Evolutionary conservation across 1,140 invertebrate genomes (phyloP), one percentile per base, ranked within the genome.

Genomic region (Ditylenchus dipsaci): DNA sequence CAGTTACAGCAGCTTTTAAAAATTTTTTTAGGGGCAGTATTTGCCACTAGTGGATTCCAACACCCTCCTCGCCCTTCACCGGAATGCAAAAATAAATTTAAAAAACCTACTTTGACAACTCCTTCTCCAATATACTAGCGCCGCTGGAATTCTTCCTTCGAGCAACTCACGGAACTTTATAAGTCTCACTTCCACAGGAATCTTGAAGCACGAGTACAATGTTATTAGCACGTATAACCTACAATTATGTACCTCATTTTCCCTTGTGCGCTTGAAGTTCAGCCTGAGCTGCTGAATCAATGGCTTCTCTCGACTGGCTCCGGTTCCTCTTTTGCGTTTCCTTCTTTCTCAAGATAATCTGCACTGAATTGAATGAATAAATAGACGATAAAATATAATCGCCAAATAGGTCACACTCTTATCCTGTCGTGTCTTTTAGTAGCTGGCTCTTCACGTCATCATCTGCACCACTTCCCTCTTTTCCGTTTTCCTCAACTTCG

Each of bases 71-170:
- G n/a, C n/a, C n/a, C n/a, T n/a, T n/a, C n/a, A n/a, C n/a, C n/a
- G n/a, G n/a, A n/a, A n/a, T n/a, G n/a, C n/a, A n/a, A n/a, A n/a
- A n/a, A n/a, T n/a, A n/a, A n/a, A n/a, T n/a, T n/a, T n/a, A n/a
- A n/a, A n/a, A n/a, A n/a, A n/a, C n/a, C n/a, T 38, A 38, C 33
- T 38, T 99, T 83, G 97, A 94, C 29, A 99, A 87, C 84, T 99
- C 96, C 84, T 98, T 98, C 86, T 99, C 95, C 94, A 95, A 99
- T 0, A 95, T 97, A 80, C 91, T 95, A 84, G 96, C 97, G 64
- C 95, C 95, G 60, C 92, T 95, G 17, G 98, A 91, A 85, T 95
- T 91, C 86, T 96, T 97, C 99, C 95, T 57, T 89, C 88, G 74
- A 99, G 87, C 91, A 99, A 92, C 83, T 95, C 92, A 79, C 90